Base-by-base conservation (phyloP, 1,140 invertebrate genomes). In the Drosophila fuyamai region DNA sequence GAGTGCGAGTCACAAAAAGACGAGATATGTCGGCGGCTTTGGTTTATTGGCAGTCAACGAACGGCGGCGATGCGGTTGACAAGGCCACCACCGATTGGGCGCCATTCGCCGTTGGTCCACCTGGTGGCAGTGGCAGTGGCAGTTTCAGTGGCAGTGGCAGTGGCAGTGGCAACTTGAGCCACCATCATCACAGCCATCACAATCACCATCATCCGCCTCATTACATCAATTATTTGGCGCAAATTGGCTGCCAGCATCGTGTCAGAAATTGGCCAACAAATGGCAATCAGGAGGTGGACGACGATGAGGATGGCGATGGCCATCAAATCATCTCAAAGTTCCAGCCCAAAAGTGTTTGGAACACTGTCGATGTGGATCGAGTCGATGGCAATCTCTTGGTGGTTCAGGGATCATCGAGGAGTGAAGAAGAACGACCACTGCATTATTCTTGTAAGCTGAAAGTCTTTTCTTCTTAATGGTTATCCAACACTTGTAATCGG, bases 11-110 rank as follows among this genome's bases (percentile, higher is more conserved):
- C 18, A 38, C 9, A 51, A 40, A 70, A 65, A 58, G 48, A 62
- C 18, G 46, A 59, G 46, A 50, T 77, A 61, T 62, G 67, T 80
- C 81, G 36, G 60, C 81, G 13, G 60, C 76, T 41, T 43, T 89
- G 55, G 48, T 88, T 65, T 89, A 80, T 61, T 88, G 84, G 84
- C 85, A 88, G 65, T 81, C 76, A 75, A 81, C 73, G 54, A 88
- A 83, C 77, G 65, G 66, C 35, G 40, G 36, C 41, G 65, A 72
- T 53, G 53, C 38, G 13, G 23, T 63, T 32, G 59, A 65, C 58
- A 43, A 40, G 44, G 23, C 57, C 27, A 8, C 38, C 27, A 44
- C 8, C 29, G 23, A 46, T 40, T 67, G 63, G 63, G 9, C 29
- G 29, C n/a, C 63, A 61, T 58, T 58, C 9, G 16, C 23, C 5